Conservation (phyloP, 2,888 invertebrate species). For the Athalia circularis region DNA sequence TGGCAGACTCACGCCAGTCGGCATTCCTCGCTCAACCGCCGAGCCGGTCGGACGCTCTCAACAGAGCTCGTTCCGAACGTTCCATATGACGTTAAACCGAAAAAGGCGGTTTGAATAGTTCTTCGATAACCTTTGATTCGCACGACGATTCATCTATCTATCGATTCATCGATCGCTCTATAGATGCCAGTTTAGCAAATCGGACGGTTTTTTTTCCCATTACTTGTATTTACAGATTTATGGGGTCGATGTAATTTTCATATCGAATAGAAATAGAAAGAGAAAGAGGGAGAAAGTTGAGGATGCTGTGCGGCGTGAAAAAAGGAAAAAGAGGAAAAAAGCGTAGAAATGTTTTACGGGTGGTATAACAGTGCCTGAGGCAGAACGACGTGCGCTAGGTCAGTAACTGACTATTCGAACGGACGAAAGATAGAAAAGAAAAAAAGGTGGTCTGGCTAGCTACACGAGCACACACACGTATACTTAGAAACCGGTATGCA, state of each 20-base stretch:
- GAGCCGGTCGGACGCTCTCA: constrained; percentile 2
- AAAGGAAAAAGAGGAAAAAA: constrained; percentile 50
- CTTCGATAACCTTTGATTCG: too few species aligned
- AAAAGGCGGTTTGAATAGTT: too few species aligned
- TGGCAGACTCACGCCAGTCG: constrained; percentile 14
- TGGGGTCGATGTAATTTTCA: too few species aligned
- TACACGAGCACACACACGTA: neutral
- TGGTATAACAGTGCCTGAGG: constrained; percentile 55
- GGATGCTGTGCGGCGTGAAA: constrained; percentile 50
- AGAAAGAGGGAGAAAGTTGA: constrained; percentile 43
- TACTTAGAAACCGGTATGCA: neutral
- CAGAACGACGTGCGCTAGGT: constrained; percentile 68
- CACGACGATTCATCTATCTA: too few species aligned
- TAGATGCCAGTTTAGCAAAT: too few species aligned
- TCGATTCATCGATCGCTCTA: too few species aligned
- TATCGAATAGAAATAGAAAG: constrained; percentile 24
- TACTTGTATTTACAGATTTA: too few species aligned
- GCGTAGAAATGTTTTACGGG: too few species aligned
- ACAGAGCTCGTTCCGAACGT: neutral
- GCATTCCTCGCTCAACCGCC: constrained; percentile 39
- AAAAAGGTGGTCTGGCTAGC: constrained; percentile 5
- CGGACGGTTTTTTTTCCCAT: too few species aligned
- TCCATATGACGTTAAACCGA: neutral
- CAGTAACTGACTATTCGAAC: constrained; percentile 66
- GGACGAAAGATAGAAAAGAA: constrained; percentile 28